These are phyloP conservation scores for Rapana venosa DNA, from an alignment of 2,888 invertebrate species.

Conservation along the genomic window DNA sequence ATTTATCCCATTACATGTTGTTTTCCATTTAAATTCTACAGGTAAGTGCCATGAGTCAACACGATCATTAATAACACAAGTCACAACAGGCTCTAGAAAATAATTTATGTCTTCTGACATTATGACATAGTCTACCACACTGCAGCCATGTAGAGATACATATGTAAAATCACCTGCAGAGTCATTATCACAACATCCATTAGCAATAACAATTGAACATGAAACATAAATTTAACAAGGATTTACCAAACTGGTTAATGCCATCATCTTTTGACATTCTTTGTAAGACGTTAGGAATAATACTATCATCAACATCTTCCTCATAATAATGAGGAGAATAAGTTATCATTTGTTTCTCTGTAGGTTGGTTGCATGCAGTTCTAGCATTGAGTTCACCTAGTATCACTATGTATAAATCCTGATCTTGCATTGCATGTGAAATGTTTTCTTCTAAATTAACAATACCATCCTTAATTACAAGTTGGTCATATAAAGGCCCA, in stretches of 20 bases:
- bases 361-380: neutral
- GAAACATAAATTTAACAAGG: neutral
- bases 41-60: neutral
- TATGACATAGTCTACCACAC: neutral
- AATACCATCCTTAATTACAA: neutral
- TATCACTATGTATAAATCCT: no score
- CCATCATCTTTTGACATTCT: neutral
- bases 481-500: no score
- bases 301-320: neutral
- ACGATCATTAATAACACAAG: neutral
- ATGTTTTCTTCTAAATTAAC: neutral
- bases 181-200: no score
- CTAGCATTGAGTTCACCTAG: no score
- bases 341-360: neutral
- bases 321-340: neutral
- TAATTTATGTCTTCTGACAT: constrained; percentile 1
- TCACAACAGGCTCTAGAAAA: neutral
- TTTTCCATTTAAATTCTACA: neutral
- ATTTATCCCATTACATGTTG: neutral
- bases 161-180: neutral
- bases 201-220: no score
- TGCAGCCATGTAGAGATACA: neutral
- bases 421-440: neutral
- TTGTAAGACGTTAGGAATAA: neutral
- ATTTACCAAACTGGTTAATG: neutral